Conservation (phyloP, 1,140 invertebrate genomes). For the Scylla paramamosain region DNA sequence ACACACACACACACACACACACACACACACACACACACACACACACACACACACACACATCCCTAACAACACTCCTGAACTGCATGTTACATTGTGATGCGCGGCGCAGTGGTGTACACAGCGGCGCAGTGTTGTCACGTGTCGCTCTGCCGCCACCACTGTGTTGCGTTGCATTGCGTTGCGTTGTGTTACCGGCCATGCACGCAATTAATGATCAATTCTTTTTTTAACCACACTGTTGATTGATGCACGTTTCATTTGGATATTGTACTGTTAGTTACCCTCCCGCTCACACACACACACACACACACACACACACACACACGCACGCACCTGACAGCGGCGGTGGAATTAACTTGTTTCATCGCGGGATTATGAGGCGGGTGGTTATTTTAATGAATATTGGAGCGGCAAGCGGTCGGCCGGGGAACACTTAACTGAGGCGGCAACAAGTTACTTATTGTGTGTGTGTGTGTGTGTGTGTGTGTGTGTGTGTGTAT, state of each 20-base stretch:
- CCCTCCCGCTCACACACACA: background rate
- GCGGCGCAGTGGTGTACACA: no score
- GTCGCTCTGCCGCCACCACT: background rate
- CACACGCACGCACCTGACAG: background rate
- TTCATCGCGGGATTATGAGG: slow-evolving; percentile 31
- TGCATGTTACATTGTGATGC: background rate
- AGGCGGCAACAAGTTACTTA: slow-evolving; percentile 45
- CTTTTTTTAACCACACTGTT: background rate
- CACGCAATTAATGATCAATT: background rate
- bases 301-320: slow-evolving; percentile 32
- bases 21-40: background rate
- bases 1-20: background rate
- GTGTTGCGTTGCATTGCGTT: background rate
- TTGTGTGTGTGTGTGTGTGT: slow-evolving; percentile 28
- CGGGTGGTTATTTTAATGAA: slow-evolving; percentile 41
- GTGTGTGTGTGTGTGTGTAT: background rate
- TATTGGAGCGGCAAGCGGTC: slow-evolving; percentile 44
- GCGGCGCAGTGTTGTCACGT: no score
- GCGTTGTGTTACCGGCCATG: background rate
- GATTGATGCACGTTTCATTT: background rate
- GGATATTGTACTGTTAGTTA: background rate
- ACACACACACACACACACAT: background rate
- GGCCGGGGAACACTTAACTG: slow-evolving; percentile 31
- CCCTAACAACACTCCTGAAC: background rate
- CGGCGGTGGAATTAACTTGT: slow-evolving; percentile 35